phyloP scores from a whole-genome alignment of 1,140 invertebrate species.

The Colletes gigas region DNA sequence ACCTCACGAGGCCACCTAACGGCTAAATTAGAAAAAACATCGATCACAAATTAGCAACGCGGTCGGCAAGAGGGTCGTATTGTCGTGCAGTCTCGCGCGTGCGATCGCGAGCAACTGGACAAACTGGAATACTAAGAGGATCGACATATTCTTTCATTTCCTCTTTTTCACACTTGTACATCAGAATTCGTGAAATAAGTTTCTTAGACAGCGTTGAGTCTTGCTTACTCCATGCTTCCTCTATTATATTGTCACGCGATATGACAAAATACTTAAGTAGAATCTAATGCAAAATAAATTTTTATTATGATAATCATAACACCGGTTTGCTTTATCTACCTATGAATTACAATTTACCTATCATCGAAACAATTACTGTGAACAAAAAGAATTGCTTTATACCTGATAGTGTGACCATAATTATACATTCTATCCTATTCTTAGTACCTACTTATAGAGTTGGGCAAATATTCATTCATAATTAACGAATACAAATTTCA shows the following conservation, averaged over 20 bases:
- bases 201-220: slow-evolving; percentile 25
- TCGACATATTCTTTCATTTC: slow-evolving; percentile 17
- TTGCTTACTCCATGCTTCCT: background rate
- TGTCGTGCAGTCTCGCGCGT: background rate
- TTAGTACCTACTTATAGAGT: background rate
- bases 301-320: background rate
- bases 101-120: background rate
- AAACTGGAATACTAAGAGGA: slow-evolving; percentile 45
- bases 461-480: too few species aligned
- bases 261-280: background rate
- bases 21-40: slow-evolving; percentile 48
- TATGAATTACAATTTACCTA: background rate
- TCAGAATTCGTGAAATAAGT: background rate
- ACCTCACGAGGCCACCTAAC: slow-evolving; percentile 63
- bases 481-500: too few species aligned
- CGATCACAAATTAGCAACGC: slow-evolving; percentile 39
- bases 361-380: background rate
- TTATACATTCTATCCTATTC: background rate
- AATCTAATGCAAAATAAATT: slow-evolving; percentile 5
- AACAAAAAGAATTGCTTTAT: background rate
- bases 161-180: background rate
- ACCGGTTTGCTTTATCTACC: background rate
- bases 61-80: slow-evolving; percentile 6
- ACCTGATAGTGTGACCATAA: background rate
- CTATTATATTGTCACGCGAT: background rate